phyloP scores from a whole-genome alignment of 1,140 invertebrate genomes.

The Anoplophora glabripennis region DNA sequence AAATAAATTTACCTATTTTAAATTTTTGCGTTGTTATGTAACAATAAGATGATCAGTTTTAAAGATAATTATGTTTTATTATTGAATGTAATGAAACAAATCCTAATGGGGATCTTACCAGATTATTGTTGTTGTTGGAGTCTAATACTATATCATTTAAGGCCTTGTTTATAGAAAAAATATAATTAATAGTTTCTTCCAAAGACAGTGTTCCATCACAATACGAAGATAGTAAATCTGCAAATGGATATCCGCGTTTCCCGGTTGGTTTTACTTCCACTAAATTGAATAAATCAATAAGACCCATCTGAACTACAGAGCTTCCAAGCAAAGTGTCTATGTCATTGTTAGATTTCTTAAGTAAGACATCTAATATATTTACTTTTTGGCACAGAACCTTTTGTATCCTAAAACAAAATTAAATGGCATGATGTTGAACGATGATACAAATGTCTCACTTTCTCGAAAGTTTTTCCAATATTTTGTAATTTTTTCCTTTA shows the following conservation, averaged over 20 bases:
- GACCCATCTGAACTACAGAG: constrained; percentile 72
- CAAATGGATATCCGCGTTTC: constrained; percentile 79
- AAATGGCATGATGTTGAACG: too few species aligned
- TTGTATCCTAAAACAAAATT: constrained; percentile 26
- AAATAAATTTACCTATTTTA: too few species aligned
- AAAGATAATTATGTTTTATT: too few species aligned
- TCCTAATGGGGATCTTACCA: too few species aligned
- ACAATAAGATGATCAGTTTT: too few species aligned
- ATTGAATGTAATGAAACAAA: too few species aligned
- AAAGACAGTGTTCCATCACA: constrained; percentile 77
- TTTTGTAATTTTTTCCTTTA: too few species aligned
- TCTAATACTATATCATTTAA: not conserved
- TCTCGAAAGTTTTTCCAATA: too few species aligned
- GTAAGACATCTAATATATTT: not conserved
- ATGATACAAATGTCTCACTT: too few species aligned
- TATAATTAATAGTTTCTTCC: constrained; percentile 66
- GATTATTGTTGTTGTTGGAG: too few species aligned
- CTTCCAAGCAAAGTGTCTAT: constrained; percentile 70
- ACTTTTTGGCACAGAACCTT: constrained; percentile 50
- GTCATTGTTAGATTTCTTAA: constrained; percentile 51
- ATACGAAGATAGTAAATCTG: constrained; percentile 79
- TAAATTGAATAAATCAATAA: constrained; percentile 67
- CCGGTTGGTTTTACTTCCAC: constrained; percentile 70
- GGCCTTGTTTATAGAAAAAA: constrained; percentile 15
- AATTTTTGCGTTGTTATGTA: too few species aligned